Evolutionary conservation across 2,797 vertebrate species (phyloP).

Genomic region (Atherinosoma microstoma): DNA sequence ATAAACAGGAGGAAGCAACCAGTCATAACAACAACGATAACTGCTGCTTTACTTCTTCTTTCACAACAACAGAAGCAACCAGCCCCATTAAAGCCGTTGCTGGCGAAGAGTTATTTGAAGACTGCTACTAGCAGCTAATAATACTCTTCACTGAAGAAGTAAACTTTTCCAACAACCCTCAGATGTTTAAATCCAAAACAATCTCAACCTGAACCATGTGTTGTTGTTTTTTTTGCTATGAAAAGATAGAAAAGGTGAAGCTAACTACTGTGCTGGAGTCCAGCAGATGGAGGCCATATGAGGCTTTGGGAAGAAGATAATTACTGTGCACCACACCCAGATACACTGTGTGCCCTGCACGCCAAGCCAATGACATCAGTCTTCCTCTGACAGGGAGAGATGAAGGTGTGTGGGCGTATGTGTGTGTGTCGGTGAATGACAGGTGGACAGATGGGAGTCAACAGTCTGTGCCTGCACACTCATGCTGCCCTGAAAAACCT

Average conservation of each 20-base stretch:
- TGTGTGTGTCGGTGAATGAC: slow-evolving; percentile 31
- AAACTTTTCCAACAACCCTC: slow-evolving; percentile 14
- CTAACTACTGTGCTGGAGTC: slow-evolving; percentile 20
- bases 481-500: slow-evolving; percentile 10
- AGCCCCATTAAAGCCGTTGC: not conserved
- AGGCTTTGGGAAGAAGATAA: slow-evolving; percentile 63
- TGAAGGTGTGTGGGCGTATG: slow-evolving; percentile 11
- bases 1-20: not conserved
- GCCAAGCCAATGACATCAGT: slow-evolving; percentile 46
- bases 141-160: not conserved
- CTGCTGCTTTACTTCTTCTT: not conserved
- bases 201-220: not conserved
- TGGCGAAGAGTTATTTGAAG: slow-evolving; percentile 23
- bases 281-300: slow-evolving; percentile 70
- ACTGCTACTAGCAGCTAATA: not conserved
- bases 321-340: slow-evolving; percentile 62
- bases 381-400: slow-evolving; percentile 39
- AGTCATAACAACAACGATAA: slow-evolving; percentile 1
- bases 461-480: slow-evolving; percentile 3
- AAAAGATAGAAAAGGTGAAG: slow-evolving; percentile 25
- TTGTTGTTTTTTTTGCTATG: not conserved
- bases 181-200: slow-evolving; percentile 5
- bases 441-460: slow-evolving; percentile 41
- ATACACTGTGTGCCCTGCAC: slow-evolving; percentile 35
- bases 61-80: not conserved